These are phyloP conservation scores for Scaeva pyrastri DNA, from an alignment of 2,888 invertebrate species.

Conservation along the genomic window DNA sequence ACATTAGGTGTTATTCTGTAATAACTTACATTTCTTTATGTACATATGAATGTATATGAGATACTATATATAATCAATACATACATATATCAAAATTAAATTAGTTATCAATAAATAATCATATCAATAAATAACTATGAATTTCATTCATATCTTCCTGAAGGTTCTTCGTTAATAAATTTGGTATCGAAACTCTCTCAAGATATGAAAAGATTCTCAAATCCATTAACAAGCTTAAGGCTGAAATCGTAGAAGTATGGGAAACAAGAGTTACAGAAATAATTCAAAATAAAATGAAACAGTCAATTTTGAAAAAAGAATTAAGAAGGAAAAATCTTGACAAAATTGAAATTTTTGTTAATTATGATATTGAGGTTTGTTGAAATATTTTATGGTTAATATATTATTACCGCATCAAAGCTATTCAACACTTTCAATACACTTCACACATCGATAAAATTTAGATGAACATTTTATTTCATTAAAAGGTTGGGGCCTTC, in stretches of 20 bases:
- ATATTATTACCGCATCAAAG: too few species aligned
- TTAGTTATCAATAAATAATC: too few species aligned
- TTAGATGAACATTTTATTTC: too few species aligned
- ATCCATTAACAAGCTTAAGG: slow-evolving; percentile 87
- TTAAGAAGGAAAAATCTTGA: background rate
- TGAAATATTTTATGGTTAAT: background rate
- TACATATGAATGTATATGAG: too few species aligned
- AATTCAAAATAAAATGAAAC: slow-evolving; percentile 87
- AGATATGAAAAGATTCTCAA: slow-evolving; percentile 87
- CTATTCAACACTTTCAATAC: too few species aligned
- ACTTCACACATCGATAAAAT: too few species aligned
- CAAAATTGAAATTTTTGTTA: slow-evolving; percentile 85
- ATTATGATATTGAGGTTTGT: slow-evolving; percentile 85
- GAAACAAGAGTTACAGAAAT: slow-evolving; percentile 87
- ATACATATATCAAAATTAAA: too few species aligned
- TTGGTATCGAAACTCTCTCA: slow-evolving; percentile 78
- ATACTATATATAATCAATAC: too few species aligned
- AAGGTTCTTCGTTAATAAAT: slow-evolving; percentile 86
- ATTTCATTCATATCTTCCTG: background rate
- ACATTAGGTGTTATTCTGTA: too few species aligned
- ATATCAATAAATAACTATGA: too few species aligned
- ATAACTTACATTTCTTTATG: too few species aligned
- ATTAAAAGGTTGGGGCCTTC: too few species aligned
- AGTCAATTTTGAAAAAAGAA: slow-evolving; percentile 86
- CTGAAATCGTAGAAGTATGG: slow-evolving; percentile 89